Percentiles rank a stretch among this genome's conserved stretches.
phyloP scores from a whole-genome alignment of 2,888 invertebrate species.

The Eristalinus aeneus region DNA sequence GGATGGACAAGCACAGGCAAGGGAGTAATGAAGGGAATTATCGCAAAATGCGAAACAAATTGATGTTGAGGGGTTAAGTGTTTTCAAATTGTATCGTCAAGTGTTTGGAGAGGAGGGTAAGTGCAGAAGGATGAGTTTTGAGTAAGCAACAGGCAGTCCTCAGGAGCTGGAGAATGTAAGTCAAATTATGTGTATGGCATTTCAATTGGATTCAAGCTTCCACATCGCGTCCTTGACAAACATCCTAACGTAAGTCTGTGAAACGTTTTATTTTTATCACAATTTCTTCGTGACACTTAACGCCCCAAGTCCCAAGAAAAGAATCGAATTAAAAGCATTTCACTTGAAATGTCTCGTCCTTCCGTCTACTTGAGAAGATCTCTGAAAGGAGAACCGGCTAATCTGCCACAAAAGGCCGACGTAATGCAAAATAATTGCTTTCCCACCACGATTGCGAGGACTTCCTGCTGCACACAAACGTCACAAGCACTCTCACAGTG shows the following conservation, averaged over 20 bases:
- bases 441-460: background rate
- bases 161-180: no score
- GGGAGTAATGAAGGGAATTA: conserved; percentile 9
- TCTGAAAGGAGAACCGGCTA: background rate
- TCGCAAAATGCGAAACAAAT: conserved; percentile 18
- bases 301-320: background rate
- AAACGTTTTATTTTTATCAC: no score
- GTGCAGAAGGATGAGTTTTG: no score
- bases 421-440: background rate
- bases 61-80: conserved; percentile 2
- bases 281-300: no score
- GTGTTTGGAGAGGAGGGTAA: background rate
- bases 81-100: background rate
- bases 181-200: no score
- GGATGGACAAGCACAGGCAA: background rate
- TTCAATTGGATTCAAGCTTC: no score
- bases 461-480: background rate
- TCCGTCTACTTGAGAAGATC: background rate
- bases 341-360: background rate
- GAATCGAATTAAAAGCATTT: background rate
- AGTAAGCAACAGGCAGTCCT: background rate
- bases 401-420: background rate
- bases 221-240: no score
- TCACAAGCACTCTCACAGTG: background rate
- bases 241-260: no score